Evolutionary conservation across 2,888 invertebrate species (phyloP).

Genomic region (Tuta absoluta): DNA sequence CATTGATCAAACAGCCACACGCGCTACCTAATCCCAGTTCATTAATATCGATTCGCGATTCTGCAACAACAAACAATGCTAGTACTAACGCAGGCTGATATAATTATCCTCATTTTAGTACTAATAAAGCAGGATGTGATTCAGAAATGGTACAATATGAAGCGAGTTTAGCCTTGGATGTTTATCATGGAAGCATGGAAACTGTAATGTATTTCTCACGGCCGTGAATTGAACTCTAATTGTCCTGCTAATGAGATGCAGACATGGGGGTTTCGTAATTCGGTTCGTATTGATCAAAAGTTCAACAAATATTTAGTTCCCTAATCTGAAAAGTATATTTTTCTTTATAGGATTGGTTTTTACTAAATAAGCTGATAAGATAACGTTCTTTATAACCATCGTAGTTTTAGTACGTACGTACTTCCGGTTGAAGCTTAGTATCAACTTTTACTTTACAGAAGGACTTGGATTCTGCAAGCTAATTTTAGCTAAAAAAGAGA

Average conservation of each 20-base stretch:
- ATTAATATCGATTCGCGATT: background rate
- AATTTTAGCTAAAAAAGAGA: too few species aligned
- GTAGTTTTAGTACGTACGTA: too few species aligned
- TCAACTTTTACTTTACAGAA: too few species aligned
- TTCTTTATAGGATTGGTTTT: background rate
- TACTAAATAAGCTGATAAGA: too few species aligned
- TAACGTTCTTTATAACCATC: too few species aligned
- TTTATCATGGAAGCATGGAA: conserved; percentile 36
- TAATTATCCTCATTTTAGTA: conserved; percentile 22
- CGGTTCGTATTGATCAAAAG: conserved; percentile 39
- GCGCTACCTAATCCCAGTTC: conserved; percentile 5
- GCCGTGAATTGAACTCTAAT: conserved; percentile 65
- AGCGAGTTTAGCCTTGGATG: conserved; percentile 15
- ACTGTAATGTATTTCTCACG: conserved; percentile 50
- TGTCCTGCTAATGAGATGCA: conserved; percentile 57
- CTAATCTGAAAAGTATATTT: background rate
- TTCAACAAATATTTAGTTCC: background rate
- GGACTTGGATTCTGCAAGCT: too few species aligned
- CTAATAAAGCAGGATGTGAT: conserved; percentile 12
- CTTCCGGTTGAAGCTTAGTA: too few species aligned
- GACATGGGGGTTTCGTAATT: conserved; percentile 47
- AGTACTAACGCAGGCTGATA: conserved; percentile 7
- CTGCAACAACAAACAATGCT: background rate
- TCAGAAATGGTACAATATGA: conserved; percentile 22
- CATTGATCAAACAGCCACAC: background rate